These are phyloP conservation scores for Blastobasis lacticolella DNA, from an alignment of 2,888 invertebrate genomes.

Conservation along the genomic window DNA sequence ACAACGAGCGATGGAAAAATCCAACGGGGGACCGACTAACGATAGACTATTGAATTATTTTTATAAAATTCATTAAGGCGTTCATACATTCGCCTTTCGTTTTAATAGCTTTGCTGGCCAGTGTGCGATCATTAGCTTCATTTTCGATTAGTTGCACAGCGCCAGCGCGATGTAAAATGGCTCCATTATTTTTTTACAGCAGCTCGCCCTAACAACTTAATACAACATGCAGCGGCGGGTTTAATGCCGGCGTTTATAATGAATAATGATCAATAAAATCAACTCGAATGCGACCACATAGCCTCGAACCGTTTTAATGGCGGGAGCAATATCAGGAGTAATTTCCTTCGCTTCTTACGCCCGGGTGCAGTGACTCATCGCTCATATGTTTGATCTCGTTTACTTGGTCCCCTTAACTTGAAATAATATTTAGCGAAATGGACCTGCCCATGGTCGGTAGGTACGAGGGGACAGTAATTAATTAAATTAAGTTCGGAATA, in stretches of 20 bases:
- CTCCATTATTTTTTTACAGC: conserved; percentile 28
- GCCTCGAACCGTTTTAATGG: conserved; percentile 31
- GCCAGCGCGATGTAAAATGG: conserved; percentile 3
- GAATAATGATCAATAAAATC: conserved; percentile 64
- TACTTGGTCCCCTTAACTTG: conserved; percentile 36
- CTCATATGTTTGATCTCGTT: conserved; percentile 52
- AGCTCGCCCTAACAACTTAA: conserved; percentile 42
- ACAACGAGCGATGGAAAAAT: conserved; percentile 26
- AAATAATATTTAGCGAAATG: conserved; percentile 67
- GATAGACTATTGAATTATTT: conserved; percentile 18
- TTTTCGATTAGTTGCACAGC: conserved; percentile 2
- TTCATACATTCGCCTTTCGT: not conserved
- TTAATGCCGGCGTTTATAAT: conserved; percentile 47
- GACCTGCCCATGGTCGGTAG: conserved; percentile 24
- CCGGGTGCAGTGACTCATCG: conserved; percentile 30
- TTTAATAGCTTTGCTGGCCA: not conserved
- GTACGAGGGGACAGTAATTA: conserved; percentile 58
- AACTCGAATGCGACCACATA: conserved; percentile 40
- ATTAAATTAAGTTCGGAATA: conserved; percentile 71
- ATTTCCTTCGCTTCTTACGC: conserved; percentile 32
- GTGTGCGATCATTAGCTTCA: not conserved
- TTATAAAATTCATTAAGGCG: conserved; percentile 5
- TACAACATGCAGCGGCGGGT: conserved; percentile 44
- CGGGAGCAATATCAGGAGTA: conserved; percentile 26
- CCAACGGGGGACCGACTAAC: conserved; percentile 14